phyloP scores from a whole-genome alignment of 2,113 vertebrate genomes.

The Leptobrachium leishanense region DNA sequence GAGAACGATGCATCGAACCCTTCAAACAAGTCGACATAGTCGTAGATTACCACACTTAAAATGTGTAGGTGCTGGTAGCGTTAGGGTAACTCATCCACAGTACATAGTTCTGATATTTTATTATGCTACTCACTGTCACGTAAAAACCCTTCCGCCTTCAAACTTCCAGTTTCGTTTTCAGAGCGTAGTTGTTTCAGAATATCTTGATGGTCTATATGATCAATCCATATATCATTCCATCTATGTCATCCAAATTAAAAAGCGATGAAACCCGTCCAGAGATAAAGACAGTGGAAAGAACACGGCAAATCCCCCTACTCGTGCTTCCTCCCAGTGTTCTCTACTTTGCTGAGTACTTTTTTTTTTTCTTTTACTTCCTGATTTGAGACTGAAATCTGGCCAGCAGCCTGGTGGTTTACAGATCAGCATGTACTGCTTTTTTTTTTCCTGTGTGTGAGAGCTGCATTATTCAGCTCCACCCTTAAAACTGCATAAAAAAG shows the following conservation, averaged over 20 bases:
- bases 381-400: constrained; percentile 26
- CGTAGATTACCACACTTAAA: too few relatives aligned
- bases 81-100: too few relatives aligned
- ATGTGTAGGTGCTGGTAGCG: too few relatives aligned
- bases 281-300: neutral
- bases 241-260: neutral
- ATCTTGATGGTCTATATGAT: neutral
- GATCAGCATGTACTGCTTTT: neutral
- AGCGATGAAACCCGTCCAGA: neutral
- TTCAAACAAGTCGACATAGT: too few relatives aligned
- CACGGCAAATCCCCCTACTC: neutral
- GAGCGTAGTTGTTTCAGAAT: neutral
- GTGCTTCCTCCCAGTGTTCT: neutral
- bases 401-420: neutral
- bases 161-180: constrained; percentile 21
- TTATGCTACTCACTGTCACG: neutral
- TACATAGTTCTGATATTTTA: too few relatives aligned
- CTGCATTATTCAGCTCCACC: constrained; percentile 9
- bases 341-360: constrained; percentile 22
- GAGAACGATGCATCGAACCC: too few relatives aligned
- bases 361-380: constrained; percentile 33
- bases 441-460: neutral
- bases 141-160: neutral
- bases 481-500: constrained; percentile 29
- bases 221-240: neutral